These are phyloP conservation scores for Chloroceryle inda DNA, from an alignment of 2,797 vertebrate species.

Conservation along the genomic window DNA sequence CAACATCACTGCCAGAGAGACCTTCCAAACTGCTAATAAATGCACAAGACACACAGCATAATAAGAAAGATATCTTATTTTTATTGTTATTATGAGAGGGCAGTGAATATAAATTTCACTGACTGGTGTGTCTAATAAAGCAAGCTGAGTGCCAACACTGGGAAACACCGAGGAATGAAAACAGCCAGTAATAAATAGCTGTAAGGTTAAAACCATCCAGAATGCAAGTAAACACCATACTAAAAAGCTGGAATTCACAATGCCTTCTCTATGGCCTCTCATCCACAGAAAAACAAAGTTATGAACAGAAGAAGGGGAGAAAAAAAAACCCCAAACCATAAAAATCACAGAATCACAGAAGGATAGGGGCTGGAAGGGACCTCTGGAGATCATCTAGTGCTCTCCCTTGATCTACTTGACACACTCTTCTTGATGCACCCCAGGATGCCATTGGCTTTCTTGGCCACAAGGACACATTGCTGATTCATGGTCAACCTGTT, in stretches of 20 bases:
- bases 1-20: neutral
- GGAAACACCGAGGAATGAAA: neutral
- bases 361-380: too few relatives aligned
- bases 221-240: conserved; percentile 3
- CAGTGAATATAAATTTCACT: conserved; percentile 28
- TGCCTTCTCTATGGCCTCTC: neutral
- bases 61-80: conserved; percentile 18
- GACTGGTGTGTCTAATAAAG: neutral
- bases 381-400: too few relatives aligned
- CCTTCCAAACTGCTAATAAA: conserved; percentile 21
- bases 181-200: conserved; percentile 11
- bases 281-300: neutral
- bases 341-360: neutral
- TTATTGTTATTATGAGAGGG: conserved; percentile 32
- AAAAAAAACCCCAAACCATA: rapidly evolving
- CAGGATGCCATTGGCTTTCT: too few relatives aligned
- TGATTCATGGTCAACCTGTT: too few relatives aligned
- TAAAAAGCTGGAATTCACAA: neutral
- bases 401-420: too few relatives aligned
- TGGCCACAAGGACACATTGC: too few relatives aligned
- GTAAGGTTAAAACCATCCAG: neutral
- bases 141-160: neutral
- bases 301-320: neutral
- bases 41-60: neutral
- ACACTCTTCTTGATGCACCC: too few relatives aligned